These are phyloP conservation scores for Pandion haliaetus DNA, from an alignment of 2,113 vertebrate genomes.

Conservation along the genomic window DNA sequence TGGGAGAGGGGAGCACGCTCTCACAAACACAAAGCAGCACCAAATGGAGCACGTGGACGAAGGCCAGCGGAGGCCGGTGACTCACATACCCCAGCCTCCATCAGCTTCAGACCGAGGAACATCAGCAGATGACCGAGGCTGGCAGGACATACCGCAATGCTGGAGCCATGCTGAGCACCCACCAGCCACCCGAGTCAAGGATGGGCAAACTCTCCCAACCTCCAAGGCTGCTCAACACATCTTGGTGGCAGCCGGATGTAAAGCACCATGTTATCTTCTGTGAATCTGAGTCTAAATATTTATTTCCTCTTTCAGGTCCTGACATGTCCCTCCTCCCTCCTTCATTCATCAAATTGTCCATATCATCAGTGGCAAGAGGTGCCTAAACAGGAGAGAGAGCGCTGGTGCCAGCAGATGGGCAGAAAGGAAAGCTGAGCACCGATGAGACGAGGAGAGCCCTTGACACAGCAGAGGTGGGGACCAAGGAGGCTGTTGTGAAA, in stretches of 20 bases:
- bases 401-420: neutral
- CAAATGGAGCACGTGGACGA: slow-evolving; percentile 16
- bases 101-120: neutral
- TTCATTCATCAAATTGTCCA: neutral
- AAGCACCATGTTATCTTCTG: neutral
- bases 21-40: slow-evolving; percentile 55
- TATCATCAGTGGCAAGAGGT: neutral
- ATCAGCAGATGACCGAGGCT: neutral
- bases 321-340: neutral
- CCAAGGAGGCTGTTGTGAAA: neutral
- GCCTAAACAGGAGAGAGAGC: neutral
- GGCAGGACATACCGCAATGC: neutral
- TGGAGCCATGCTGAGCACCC: neutral
- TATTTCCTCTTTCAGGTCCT: neutral
- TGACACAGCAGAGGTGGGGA: neutral
- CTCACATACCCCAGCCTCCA: neutral
- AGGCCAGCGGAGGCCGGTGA: neutral
- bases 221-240: neutral
- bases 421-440: neutral
- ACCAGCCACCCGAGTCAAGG: neutral
- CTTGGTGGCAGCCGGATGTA: neutral
- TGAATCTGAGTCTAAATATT: neutral
- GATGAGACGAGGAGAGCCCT: accelerated
- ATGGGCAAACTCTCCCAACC: neutral
- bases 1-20: slow-evolving; percentile 46